Percentiles rank a stretch among this genome's conserved stretches.
Conservation (phyloP, 2,113 vertebrate species). For the Bufo bufo region DNA sequence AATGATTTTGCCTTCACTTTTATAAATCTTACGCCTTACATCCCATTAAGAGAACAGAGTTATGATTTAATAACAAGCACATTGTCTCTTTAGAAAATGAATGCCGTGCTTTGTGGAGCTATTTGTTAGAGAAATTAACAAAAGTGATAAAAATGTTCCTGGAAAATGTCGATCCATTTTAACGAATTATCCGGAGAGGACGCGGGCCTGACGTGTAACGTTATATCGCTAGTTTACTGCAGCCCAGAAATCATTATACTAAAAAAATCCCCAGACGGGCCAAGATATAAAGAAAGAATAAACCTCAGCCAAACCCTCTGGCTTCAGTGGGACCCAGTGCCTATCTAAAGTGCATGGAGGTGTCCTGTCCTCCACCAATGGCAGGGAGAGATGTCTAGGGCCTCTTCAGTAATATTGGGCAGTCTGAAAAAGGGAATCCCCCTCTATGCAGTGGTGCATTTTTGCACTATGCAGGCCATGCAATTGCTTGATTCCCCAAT, state of each 20-base stretch:
- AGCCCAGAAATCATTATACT: background rate
- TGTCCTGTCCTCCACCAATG: no score
- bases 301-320: no score
- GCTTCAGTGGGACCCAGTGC: no score
- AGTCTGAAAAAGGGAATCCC: no score
- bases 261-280: background rate
- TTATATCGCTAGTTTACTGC: no score
- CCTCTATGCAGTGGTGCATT: no score
- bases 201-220: background rate
- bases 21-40: background rate
- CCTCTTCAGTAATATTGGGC: no score
- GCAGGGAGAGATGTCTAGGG: no score
- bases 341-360: no score
- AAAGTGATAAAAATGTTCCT: conserved; percentile 4
- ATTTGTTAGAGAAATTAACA: background rate
- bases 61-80: background rate
- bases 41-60: background rate
- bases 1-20: background rate
- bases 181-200: background rate
- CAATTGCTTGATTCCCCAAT: no score
- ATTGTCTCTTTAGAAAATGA: conserved; percentile 5
- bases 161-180: background rate
- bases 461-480: no score
- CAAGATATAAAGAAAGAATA: background rate
- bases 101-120: background rate